Evolutionary conservation across 2,888 invertebrate species (phyloP).

Genomic region (Gryllus longicercus): DNA sequence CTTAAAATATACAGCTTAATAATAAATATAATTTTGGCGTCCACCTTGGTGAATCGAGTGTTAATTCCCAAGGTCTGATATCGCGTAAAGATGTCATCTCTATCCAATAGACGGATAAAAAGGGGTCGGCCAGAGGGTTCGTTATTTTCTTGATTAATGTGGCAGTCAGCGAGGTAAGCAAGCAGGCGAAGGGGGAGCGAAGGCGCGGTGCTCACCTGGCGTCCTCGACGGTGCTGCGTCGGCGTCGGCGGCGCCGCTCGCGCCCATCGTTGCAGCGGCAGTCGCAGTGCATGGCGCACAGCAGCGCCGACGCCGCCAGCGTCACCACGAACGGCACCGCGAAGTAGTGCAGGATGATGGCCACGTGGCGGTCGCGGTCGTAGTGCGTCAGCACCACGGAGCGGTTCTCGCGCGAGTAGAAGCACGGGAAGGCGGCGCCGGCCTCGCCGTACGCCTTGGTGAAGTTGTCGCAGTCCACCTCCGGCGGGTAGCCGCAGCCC

Average conservation of each 20-base stretch:
- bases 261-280: constrained; percentile 61
- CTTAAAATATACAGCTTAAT: too few relatives aligned
- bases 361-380: constrained; percentile 76
- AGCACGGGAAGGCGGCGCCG: constrained; percentile 63
- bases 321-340: constrained; percentile 81
- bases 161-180: too few relatives aligned
- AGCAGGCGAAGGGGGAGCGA: too few relatives aligned
- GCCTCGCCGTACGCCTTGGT: constrained; percentile 66
- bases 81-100: too few relatives aligned
- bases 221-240: constrained; percentile 33
- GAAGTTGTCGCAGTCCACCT: constrained; percentile 72
- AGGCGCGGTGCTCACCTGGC: constrained; percentile 32
- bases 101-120: too few relatives aligned
- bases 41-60: too few relatives aligned
- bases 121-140: too few relatives aligned
- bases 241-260: constrained; percentile 23
- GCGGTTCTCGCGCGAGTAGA: constrained; percentile 64
- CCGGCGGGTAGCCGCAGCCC: constrained; percentile 79
- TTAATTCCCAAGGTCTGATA: too few relatives aligned
- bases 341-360: constrained; percentile 77
- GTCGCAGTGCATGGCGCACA: constrained; percentile 85
- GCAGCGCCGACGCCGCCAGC: constrained; percentile 76
- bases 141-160: too few relatives aligned
- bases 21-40: too few relatives aligned
- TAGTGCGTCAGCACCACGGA: constrained; percentile 80